A percentile compares a stretch with the other conserved stretches of the same genome.
phyloP scores from a whole-genome alignment of 2,797 vertebrate species.

The Gymnothorax javanicus region DNA sequence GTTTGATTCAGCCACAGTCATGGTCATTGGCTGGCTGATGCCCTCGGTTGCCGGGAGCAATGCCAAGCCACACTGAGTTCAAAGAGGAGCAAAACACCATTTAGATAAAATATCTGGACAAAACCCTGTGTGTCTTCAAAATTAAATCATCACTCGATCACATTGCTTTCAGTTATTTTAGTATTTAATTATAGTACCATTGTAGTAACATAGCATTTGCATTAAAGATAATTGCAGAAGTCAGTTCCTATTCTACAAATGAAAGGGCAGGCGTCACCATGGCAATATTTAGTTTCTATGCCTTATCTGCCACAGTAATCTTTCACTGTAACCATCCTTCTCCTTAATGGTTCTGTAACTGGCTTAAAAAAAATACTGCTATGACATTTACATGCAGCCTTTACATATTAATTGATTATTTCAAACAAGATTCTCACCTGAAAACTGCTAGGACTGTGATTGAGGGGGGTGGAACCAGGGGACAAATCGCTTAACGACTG shows the following conservation, averaged over 20 bases:
- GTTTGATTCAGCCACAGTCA: constrained; percentile 66
- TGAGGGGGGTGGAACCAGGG: constrained; percentile 59
- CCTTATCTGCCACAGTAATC: not conserved
- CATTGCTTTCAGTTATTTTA: constrained; percentile 23
- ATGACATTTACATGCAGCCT: constrained; percentile 2
- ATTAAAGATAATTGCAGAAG: constrained; percentile 35
- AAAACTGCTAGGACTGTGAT: constrained; percentile 59
- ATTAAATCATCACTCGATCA: not conserved
- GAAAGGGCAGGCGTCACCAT: not conserved
- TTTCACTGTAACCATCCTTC: not conserved
- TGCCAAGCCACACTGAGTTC: constrained; percentile 68
- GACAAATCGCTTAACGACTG: constrained; percentile 74
- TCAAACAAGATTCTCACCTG: constrained; percentile 59
- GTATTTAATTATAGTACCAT: not conserved
- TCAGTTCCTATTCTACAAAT: constrained; percentile 40
- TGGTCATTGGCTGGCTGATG: constrained; percentile 66
- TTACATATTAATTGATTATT: not conserved
- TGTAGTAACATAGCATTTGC: not conserved
- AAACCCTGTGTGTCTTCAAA: not conserved
- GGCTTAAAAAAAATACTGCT: not conserved
- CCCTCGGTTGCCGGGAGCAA: constrained; percentile 76
- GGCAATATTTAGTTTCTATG: not conserved
- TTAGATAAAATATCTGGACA: not conserved
- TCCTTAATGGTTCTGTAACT: not conserved
- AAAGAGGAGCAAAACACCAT: constrained; percentile 40